Evolutionary conservation across 2,797 vertebrate species (phyloP).

Genomic region (Pantherophis vulpinus): DNA sequence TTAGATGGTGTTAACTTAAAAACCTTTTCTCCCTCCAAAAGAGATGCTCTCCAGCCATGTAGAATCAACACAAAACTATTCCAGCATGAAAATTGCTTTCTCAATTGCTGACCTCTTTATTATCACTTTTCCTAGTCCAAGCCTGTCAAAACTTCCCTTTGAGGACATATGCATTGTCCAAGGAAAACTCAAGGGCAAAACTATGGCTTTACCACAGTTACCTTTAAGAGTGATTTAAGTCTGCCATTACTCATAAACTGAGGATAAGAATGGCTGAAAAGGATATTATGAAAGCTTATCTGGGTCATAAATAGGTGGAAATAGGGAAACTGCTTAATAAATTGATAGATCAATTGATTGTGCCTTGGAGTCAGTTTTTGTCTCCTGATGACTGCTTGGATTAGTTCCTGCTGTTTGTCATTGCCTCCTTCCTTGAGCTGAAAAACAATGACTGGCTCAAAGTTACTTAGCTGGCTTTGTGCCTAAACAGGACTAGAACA

Average conservation of each 20-base stretch:
- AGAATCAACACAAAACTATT: not conserved
- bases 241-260: not conserved
- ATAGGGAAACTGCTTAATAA: not conserved
- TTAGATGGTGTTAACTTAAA: not conserved
- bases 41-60: not conserved
- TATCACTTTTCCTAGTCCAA: not conserved
- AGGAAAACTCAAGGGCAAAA: not conserved
- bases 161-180: not conserved
- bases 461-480: not conserved
- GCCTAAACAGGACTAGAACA: not conserved
- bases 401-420: not conserved
- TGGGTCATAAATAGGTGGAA: not conserved
- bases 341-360: not conserved
- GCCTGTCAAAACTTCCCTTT: not conserved
- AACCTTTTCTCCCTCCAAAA: not conserved
- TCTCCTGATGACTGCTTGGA: not conserved
- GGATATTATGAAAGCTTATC: not conserved
- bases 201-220: not conserved
- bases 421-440: not conserved
- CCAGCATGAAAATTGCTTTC: not conserved
- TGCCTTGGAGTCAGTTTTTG: not conserved
- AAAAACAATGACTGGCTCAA: not conserved
- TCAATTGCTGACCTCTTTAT: not conserved
- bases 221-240: not conserved
- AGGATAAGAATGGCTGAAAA: not conserved